Conservation (phyloP, 2,797 vertebrate species). For the Cephalopachus bancanus region DNA sequence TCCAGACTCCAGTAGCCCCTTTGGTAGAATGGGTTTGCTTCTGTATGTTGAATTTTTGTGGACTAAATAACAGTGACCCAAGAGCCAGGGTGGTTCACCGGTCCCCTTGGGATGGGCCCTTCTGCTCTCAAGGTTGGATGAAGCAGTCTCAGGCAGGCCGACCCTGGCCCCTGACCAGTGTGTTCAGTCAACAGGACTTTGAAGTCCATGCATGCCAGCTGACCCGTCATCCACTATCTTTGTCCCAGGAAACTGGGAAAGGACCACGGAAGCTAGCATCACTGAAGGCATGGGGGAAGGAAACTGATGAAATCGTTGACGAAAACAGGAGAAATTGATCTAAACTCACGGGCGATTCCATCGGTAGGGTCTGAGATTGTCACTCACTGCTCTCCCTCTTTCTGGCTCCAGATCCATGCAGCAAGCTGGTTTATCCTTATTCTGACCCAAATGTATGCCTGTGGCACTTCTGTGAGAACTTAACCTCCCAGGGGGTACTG, state of each 20-base stretch:
- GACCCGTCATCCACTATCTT: background rate
- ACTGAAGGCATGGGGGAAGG: background rate
- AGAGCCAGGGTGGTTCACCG: background rate
- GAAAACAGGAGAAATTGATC: background rate
- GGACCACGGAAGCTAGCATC: background rate
- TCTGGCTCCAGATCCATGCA: background rate
- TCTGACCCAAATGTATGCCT: background rate
- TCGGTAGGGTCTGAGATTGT: background rate
- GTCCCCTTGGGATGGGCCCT: background rate
- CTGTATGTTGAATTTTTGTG: background rate
- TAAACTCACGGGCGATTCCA: background rate
- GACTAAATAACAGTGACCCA: background rate
- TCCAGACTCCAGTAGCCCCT: background rate
- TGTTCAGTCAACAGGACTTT: constrained; percentile 59
- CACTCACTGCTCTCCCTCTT: background rate
- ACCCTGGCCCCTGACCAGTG: background rate
- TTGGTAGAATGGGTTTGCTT: constrained; percentile 18
- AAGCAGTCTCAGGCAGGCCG: constrained; percentile 27
- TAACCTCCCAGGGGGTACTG: background rate
- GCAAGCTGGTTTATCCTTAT: background rate
- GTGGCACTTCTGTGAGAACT: background rate
- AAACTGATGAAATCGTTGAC: background rate
- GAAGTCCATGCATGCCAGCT: constrained; percentile 27
- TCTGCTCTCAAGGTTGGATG: background rate
- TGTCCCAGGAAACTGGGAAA: background rate